These are phyloP conservation scores for Huso huso DNA, from an alignment of 2,797 vertebrate species.

Conservation along the genomic window DNA sequence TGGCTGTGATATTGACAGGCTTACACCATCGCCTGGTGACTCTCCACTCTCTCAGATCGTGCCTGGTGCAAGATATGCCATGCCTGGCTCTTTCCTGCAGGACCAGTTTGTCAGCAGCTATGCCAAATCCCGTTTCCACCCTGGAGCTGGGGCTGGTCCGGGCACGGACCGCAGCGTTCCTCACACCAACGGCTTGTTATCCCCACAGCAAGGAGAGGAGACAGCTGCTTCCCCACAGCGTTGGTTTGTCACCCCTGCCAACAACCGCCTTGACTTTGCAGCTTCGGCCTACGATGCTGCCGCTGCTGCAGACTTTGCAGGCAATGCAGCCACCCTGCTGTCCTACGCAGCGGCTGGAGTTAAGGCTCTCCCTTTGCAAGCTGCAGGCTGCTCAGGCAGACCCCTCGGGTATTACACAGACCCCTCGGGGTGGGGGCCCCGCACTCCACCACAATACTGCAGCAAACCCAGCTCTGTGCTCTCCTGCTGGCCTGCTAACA, in stretches of 20 bases:
- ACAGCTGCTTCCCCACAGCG: slow-evolving; percentile 94
- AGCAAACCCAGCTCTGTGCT: slow-evolving; percentile 83
- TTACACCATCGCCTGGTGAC: slow-evolving; percentile 95
- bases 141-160: slow-evolving; percentile 81
- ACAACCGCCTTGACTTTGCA: slow-evolving; percentile 97
- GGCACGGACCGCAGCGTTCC: slow-evolving; percentile 94
- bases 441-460: slow-evolving; percentile 94
- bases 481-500: slow-evolving; percentile 89
- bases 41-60: slow-evolving; percentile 96
- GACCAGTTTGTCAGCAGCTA: slow-evolving; percentile 99
- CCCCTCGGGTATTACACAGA: slow-evolving; percentile 93
- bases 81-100: slow-evolving; percentile 96
- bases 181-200: slow-evolving; percentile 96
- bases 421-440: slow-evolving; percentile 90
- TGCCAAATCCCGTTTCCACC: slow-evolving; percentile 93
- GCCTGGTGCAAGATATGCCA: slow-evolving; percentile 91
- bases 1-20: slow-evolving; percentile 95
- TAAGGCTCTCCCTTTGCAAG: slow-evolving; percentile 88
- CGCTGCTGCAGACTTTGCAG: slow-evolving; percentile 86
- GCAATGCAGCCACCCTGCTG: slow-evolving; percentile 94
- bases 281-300: slow-evolving; percentile 95
- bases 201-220: slow-evolving; percentile 94
- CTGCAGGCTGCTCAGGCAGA: slow-evolving; percentile 84
- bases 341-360: slow-evolving; percentile 96
- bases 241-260: slow-evolving; percentile 97